Evolutionary conservation across 2,888 invertebrate species (phyloP).

Genomic region (Horisme vitalbata): DNA sequence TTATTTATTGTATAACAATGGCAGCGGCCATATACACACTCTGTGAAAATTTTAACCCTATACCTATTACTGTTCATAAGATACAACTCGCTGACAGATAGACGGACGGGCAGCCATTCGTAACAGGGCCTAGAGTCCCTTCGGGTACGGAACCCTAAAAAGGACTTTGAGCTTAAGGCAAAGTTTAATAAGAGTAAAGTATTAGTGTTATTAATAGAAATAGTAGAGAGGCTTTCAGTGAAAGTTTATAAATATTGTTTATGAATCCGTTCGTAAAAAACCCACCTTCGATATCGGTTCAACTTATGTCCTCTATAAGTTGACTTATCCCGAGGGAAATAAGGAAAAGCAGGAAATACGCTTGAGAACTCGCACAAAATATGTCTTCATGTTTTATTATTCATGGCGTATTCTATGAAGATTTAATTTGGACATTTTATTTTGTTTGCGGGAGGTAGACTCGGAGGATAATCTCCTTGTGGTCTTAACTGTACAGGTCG

Average conservation of each 20-base stretch:
- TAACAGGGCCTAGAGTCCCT: too few relatives aligned
- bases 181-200: too few relatives aligned
- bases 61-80: too few relatives aligned
- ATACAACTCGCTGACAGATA: too few relatives aligned
- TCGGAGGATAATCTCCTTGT: constrained; percentile 20
- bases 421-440: constrained; percentile 48
- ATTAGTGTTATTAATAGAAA: too few relatives aligned
- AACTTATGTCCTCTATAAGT: constrained; percentile 75
- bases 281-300: constrained; percentile 52
- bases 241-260: constrained; percentile 3
- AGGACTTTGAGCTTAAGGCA: too few relatives aligned
- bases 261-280: constrained; percentile 17
- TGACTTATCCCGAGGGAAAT: constrained; percentile 78
- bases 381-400: constrained; percentile 66
- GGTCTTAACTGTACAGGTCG: too few relatives aligned
- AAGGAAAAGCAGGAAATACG: constrained; percentile 73
- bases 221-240: not conserved
- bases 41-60: too few relatives aligned
- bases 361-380: constrained; percentile 69
- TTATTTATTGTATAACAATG: too few relatives aligned
- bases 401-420: constrained; percentile 49
- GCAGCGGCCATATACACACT: too few relatives aligned
- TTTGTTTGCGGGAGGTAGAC: constrained; percentile 27
- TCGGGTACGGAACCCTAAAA: too few relatives aligned
- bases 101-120: too few relatives aligned